phyloP scores from a whole-genome alignment of 2,888 invertebrate species.

The Trachelus stipa region DNA sequence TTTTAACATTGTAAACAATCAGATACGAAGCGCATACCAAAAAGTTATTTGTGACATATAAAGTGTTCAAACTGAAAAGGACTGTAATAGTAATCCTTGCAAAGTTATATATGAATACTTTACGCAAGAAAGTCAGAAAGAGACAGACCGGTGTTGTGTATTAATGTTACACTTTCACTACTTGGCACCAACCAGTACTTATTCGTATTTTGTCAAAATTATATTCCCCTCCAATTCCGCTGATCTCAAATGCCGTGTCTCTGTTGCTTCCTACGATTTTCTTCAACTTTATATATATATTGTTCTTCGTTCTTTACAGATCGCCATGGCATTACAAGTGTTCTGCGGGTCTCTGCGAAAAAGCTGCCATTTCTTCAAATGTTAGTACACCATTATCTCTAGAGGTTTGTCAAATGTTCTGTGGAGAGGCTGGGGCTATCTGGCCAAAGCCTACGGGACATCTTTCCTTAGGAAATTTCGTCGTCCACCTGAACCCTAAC shows the following conservation, averaged over 20 bases:
- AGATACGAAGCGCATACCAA: too few species aligned
- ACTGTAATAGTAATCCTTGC: background rate
- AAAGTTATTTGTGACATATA: background rate
- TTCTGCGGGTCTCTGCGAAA: constrained; percentile 54
- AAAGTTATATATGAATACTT: background rate
- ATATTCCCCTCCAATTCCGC: background rate
- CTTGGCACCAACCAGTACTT: background rate
- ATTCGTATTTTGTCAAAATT: background rate
- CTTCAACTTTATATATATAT: background rate
- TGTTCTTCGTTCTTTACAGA: constrained; percentile 40
- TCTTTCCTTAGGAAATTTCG: constrained; percentile 69
- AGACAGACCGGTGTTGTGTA: background rate
- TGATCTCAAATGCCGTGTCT: background rate
- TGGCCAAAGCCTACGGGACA: constrained; percentile 77
- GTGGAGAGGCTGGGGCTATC: constrained; percentile 71
- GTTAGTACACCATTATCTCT: constrained; percentile 56
- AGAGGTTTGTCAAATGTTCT: constrained; percentile 75
- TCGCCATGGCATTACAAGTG: constrained; percentile 61
- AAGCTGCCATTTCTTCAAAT: constrained; percentile 44
- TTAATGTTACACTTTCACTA: background rate
- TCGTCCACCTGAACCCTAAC: constrained; percentile 69
- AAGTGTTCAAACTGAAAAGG: background rate
- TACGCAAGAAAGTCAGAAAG: background rate
- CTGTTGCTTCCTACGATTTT: background rate
- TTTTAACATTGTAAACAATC: background rate